phyloP scores from a whole-genome alignment of 2,113 vertebrate genomes.

The Melanerpes formicivorus region DNA sequence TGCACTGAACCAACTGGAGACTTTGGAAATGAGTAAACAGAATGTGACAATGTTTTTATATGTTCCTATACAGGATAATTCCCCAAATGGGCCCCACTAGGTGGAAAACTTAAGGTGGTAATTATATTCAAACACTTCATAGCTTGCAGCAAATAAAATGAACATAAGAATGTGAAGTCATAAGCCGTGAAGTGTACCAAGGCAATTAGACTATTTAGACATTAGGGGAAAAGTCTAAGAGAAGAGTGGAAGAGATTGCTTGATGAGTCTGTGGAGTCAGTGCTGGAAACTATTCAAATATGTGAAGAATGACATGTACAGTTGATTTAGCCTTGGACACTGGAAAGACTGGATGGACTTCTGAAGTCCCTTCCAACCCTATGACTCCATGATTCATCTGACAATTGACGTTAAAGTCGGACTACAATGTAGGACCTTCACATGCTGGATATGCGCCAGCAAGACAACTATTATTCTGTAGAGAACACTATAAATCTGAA shows the following conservation, averaged over 20 bases:
- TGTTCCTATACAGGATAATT: background rate
- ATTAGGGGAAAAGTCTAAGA: background rate
- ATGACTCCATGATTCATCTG: conserved; percentile 21
- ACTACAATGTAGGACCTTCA: background rate
- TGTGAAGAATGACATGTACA: background rate
- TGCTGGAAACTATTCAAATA: conserved; percentile 5
- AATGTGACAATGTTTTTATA: background rate
- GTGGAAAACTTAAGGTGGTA: background rate
- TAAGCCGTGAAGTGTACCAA: background rate
- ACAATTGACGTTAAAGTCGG: conserved; percentile 7
- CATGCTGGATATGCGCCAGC: background rate
- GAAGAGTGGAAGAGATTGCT: background rate
- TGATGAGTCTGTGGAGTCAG: background rate
- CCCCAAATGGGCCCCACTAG: background rate
- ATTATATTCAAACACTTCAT: background rate
- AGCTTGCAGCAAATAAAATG: background rate
- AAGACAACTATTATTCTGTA: background rate
- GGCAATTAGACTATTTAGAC: background rate
- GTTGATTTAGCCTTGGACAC: background rate
- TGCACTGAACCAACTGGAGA: background rate
- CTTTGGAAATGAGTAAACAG: background rate
- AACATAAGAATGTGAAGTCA: background rate
- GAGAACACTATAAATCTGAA: conserved; percentile 7
- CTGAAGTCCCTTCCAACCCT: conserved; percentile 18
- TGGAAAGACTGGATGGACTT: background rate